Conservation (phyloP, 2,888 invertebrate species). For the Agrilus biguttatus region DNA sequence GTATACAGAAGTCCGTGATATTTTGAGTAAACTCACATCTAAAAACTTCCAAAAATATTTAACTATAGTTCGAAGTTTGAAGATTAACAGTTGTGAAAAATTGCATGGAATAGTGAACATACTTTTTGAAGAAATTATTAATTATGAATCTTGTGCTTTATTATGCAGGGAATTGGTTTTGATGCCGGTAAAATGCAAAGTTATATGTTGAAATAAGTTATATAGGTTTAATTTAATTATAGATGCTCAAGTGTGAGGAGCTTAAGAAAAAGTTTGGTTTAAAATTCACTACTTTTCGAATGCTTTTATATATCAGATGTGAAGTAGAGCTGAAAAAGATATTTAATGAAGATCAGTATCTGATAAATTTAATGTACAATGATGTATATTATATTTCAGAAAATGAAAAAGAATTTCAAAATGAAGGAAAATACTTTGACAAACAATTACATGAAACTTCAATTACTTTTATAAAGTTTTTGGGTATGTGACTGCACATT, state of each 20-base stretch:
- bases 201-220: neutral
- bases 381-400: too few species aligned
- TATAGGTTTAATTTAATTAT: neutral
- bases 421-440: too few species aligned
- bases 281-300: slow-evolving; percentile 50
- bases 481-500: too few species aligned
- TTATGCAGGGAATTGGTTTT: slow-evolving; percentile 61
- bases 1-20: slow-evolving; percentile 68
- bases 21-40: slow-evolving; percentile 87
- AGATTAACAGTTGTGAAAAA: slow-evolving; percentile 64
- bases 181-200: slow-evolving; percentile 37
- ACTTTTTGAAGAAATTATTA: slow-evolving; percentile 88
- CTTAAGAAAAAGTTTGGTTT: slow-evolving; percentile 13
- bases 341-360: too few species aligned
- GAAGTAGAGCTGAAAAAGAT: slow-evolving; percentile 77
- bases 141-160: slow-evolving; percentile 79
- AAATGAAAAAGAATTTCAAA: too few species aligned
- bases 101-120: slow-evolving; percentile 74
- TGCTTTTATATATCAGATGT: slow-evolving; percentile 66
- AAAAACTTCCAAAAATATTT: slow-evolving; percentile 79
- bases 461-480: too few species aligned
- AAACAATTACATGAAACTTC: too few species aligned
- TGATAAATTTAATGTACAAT: too few species aligned
- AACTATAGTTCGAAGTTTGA: slow-evolving; percentile 57
- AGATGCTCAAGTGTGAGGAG: slow-evolving; percentile 6